A percentile compares a stretch with the other conserved stretches of the same genome.
phyloP scores from a whole-genome alignment of 2,797 vertebrate species.

The Myripristis jacobus region DNA sequence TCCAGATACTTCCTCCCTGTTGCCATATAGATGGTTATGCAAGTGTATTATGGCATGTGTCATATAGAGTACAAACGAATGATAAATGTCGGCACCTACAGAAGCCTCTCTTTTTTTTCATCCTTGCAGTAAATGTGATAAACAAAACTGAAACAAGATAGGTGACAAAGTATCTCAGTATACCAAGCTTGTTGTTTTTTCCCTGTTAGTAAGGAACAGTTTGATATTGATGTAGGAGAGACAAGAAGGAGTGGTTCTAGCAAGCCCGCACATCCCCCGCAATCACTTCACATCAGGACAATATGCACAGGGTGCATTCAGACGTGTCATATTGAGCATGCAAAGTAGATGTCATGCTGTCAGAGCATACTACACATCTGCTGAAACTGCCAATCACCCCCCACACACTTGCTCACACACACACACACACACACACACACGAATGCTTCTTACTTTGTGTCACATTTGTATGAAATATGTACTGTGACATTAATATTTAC shows the following conservation, averaged over 20 bases:
- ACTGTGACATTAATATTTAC: conserved; percentile 65
- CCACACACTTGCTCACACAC: conserved; percentile 45
- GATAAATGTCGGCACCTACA: conserved; percentile 4
- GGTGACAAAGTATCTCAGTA: conserved; percentile 25
- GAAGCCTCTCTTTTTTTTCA: conserved; percentile 20
- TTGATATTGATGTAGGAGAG: conserved; percentile 57
- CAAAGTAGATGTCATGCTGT: conserved; percentile 80
- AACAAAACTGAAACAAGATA: conserved; percentile 39
- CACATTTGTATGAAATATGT: conserved; percentile 67
- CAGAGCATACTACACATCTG: conserved; percentile 73
- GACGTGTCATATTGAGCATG: conserved; percentile 76
- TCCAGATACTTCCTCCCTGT: conserved; percentile 57
- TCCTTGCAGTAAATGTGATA: conserved; percentile 43
- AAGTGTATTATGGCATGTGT: conserved; percentile 32
- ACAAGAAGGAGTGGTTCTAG: conserved; percentile 65
- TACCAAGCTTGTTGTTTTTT: conserved; percentile 20
- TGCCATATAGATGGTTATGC: conserved; percentile 47
- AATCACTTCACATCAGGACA: conserved; percentile 74
- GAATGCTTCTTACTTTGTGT: conserved; percentile 46
- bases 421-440: conserved; percentile 47
- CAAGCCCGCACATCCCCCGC: conserved; percentile 57
- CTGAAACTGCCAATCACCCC: conserved; percentile 69
- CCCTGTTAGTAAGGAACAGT: conserved; percentile 41
- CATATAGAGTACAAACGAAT: conserved; percentile 35
- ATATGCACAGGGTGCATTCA: conserved; percentile 71